These are phyloP conservation scores for Morpho achilles DNA, from an alignment of 2,888 invertebrate genomes.

Conservation along the genomic window DNA sequence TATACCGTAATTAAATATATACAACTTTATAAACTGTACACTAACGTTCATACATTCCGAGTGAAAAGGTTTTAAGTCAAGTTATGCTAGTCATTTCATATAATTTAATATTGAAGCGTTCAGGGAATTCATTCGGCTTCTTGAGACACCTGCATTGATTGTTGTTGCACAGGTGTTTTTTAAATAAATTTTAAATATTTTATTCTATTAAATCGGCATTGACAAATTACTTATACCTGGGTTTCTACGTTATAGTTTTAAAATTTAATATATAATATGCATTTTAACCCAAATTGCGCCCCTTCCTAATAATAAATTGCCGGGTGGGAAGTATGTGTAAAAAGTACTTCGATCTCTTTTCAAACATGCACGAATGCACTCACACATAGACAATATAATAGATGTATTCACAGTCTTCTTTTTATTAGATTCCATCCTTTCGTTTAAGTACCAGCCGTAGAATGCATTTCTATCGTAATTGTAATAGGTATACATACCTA, in stretches of 20 bases:
- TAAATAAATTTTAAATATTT: slow-evolving; percentile 22
- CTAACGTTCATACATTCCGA: slow-evolving; percentile 53
- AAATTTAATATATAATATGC: no score
- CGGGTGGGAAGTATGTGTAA: slow-evolving; percentile 37
- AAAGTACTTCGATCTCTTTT: slow-evolving; percentile 47
- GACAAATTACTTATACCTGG: no score
- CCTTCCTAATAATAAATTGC: slow-evolving; percentile 51
- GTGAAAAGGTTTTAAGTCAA: slow-evolving; percentile 26
- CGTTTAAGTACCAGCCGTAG: slow-evolving; percentile 38
- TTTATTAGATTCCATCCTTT: slow-evolving; percentile 59
- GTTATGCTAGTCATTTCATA: slow-evolving; percentile 24
- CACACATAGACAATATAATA: slow-evolving; percentile 38
- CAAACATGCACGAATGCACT: slow-evolving; percentile 39
- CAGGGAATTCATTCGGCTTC: slow-evolving; percentile 18
- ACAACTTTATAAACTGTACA: slow-evolving; percentile 73
- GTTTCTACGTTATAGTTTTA: no score
- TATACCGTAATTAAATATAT: slow-evolving; percentile 77
- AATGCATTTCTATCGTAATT: slow-evolving; percentile 37
- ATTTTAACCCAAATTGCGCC: slow-evolving; percentile 46
- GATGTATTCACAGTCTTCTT: slow-evolving; percentile 50
- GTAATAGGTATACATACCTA: slow-evolving; percentile 19
- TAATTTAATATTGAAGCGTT: slow-evolving; percentile 26
- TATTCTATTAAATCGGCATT: no score
- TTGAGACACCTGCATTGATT: slow-evolving; percentile 33
- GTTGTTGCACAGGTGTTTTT: slow-evolving; percentile 30